Percentiles rank a stretch among this genome's conserved stretches.
These are phyloP conservation scores for Temnothorax nylanderi DNA, from an alignment of 1,140 invertebrate species.

Conservation along the genomic window DNA sequence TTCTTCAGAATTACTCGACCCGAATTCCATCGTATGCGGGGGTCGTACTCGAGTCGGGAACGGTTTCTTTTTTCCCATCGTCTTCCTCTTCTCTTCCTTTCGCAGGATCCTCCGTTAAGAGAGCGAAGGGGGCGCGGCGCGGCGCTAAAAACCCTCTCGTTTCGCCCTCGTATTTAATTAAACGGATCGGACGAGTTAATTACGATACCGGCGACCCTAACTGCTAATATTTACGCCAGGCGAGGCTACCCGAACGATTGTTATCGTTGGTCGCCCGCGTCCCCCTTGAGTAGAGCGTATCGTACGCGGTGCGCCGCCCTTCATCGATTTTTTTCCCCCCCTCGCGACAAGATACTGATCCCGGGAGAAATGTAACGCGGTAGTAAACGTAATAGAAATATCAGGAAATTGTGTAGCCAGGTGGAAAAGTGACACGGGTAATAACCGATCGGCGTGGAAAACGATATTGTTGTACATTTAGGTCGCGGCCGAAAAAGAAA, in stretches of 20 bases:
- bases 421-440: constrained; percentile 13
- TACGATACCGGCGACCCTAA: background rate
- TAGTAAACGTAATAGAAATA: constrained; percentile 34
- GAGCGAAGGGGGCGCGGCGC: background rate
- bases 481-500: background rate
- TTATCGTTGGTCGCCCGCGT: constrained; percentile 2
- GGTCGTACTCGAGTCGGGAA: background rate
- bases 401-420: background rate
- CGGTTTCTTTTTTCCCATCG: background rate
- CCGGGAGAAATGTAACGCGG: background rate
- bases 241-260: background rate
- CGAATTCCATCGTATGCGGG: background rate
- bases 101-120: background rate
- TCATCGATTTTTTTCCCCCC: constrained; percentile 21
- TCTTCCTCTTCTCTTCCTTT: background rate
- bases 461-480: background rate
- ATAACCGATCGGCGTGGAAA: background rate
- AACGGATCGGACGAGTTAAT: constrained; percentile 41
- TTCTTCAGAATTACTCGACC: constrained; percentile 31
- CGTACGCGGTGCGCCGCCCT: background rate
- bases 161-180: constrained; percentile 41
- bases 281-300: constrained; percentile 6
- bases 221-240: constrained; percentile 25
- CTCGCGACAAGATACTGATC: background rate
- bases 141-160: background rate